Evolutionary conservation across 2,113 vertebrate species (phyloP), one percentile per base, ranked within the genome.

Genomic region (Merops nubicus): DNA sequence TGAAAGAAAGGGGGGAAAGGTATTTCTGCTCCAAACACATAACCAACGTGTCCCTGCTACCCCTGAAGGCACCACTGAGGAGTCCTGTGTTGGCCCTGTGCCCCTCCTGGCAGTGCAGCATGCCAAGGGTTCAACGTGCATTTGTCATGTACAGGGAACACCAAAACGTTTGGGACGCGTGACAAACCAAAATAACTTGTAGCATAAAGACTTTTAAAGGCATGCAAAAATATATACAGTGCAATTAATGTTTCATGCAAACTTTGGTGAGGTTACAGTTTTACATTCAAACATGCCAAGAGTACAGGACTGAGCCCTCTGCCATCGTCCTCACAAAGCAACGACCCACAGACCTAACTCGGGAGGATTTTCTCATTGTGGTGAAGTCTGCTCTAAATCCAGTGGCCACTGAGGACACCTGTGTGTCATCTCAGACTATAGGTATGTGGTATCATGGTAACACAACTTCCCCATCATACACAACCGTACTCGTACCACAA

Each of bases 401-500:
- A 91, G 67, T 26, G 45, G 80, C 92, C 56, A 25, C 1, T 50
- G 85, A 94, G 34, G 68, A 96, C 21, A 95, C 54, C 82, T 47
- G 38, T 9, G 19, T 10, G 57, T 43, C 56, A 25, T 31, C 76
- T 91, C 21, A 90, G 80, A 50, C 67, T 38, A 57, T 42, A 85
- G 3, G 8, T 12, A 18, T 1, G 4, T 43, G 42, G 42, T 43
- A 15, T 43, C 42, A 43, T 43, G 11, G 15, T 15, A 77, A 23
- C 53, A 72, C 79, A 63, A 4, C 51, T 38, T 89, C 70, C 68
- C 95, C 63, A 88, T 99, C 98, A 99, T 57, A 99, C 98, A 97
- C 99, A 99, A 92, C 99, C 99, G 88, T 99, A 99, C 97, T 99
- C 99, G 48, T 99, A 99, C 99, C 99, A 99, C 97, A 99, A 96